A percentile compares a stretch with the other conserved stretches of the same genome.
Evolutionary conservation across 2,888 invertebrate species (phyloP).

Genomic region (Gymnoscelis rufifasciata): DNA sequence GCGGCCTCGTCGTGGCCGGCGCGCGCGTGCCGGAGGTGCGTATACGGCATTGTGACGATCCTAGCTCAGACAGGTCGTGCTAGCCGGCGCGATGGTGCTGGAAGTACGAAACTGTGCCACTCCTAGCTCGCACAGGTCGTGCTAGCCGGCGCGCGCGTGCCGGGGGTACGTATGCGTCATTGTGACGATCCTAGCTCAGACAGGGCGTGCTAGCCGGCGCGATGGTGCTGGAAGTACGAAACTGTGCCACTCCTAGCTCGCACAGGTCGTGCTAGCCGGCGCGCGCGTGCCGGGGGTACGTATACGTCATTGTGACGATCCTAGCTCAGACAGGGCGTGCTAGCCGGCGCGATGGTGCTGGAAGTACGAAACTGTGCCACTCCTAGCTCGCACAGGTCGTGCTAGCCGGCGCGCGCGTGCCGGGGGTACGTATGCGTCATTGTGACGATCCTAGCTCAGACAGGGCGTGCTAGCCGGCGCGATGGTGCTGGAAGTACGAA

Average conservation of each 20-base stretch:
- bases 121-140: too few relatives aligned
- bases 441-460: too few relatives aligned
- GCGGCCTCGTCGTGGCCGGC: slow-evolving; percentile 82
- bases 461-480: slow-evolving; percentile 83
- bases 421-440: too few relatives aligned
- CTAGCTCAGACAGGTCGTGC: too few relatives aligned
- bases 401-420: slow-evolving; percentile 85
- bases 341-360: slow-evolving; percentile 75
- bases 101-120: background rate
- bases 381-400: too few relatives aligned
- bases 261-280: slow-evolving; percentile 42
- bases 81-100: background rate
- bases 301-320: too few relatives aligned
- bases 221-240: slow-evolving; percentile 82
- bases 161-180: too few relatives aligned
- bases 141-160: slow-evolving; percentile 83
- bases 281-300: too few relatives aligned
- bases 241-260: slow-evolving; percentile 43
- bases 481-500: slow-evolving; percentile 82
- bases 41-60: too few relatives aligned
- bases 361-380: too few relatives aligned
- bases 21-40: slow-evolving; percentile 85
- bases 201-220: slow-evolving; percentile 83
- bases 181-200: too few relatives aligned
- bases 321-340: too few relatives aligned